These are phyloP conservation scores for Lepisosteus osseus DNA, from an alignment of 2,113 vertebrate genomes.

Conservation along the genomic window DNA sequence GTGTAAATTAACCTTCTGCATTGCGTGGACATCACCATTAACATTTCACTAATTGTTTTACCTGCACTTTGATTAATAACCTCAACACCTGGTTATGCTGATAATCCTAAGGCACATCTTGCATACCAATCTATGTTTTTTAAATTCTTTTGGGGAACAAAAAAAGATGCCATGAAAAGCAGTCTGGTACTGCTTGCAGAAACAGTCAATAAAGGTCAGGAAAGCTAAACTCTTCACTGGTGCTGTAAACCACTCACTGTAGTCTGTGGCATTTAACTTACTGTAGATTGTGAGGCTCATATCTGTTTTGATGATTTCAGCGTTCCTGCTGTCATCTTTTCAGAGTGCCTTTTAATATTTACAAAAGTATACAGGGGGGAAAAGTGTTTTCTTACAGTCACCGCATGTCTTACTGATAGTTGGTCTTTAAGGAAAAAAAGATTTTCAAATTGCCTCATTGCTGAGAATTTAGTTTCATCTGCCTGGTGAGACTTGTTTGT, in stretches of 20 bases:
- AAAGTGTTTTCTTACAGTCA: conserved; percentile 17
- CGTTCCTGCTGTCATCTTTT: conserved; percentile 35
- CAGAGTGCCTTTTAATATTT: conserved; percentile 39
- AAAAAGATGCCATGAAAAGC: conserved; percentile 15
- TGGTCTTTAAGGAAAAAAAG: conserved; percentile 17
- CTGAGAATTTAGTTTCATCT: neutral
- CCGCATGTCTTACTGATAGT: conserved; percentile 13
- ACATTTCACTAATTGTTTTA: conserved; percentile 30
- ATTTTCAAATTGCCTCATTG: conserved; percentile 11
- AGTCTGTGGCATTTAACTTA: conserved; percentile 1
- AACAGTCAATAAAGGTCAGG: conserved; percentile 28
- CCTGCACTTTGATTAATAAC: conserved; percentile 32
- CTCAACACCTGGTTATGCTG: conserved; percentile 40
- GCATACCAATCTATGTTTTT: conserved; percentile 28
- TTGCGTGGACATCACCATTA: conserved; percentile 26
- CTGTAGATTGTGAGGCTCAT: neutral
- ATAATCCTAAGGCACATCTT: conserved; percentile 34
- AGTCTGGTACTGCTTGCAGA: conserved; percentile 14
- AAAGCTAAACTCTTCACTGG: conserved; percentile 25
- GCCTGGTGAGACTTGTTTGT: conserved; percentile 18
- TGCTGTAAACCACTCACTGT: conserved; percentile 11
- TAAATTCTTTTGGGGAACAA: conserved; percentile 12
- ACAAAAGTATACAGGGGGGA: conserved; percentile 10
- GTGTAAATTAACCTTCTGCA: conserved; percentile 6
- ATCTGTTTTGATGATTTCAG: conserved; percentile 10